Base-by-base conservation (phyloP, 2,113 vertebrate species). In the Anser cygnoides region DNA sequence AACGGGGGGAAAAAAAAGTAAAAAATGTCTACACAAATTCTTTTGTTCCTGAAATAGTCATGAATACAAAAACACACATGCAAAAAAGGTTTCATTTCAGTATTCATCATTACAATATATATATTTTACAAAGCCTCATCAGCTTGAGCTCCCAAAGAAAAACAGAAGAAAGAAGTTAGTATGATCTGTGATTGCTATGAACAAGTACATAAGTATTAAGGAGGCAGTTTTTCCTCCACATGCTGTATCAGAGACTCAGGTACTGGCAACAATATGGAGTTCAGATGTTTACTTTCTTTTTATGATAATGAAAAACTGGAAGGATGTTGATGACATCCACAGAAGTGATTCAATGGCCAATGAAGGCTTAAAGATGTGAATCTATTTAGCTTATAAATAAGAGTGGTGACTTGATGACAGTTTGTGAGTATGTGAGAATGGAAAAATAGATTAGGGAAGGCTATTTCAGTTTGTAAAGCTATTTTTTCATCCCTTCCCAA, bases 311-410 rank as follows among this genome's bases (percentile, higher is more conserved):
- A 91, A 91, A 95, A 89, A 72, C 10, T 39, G 17, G 43, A 84
- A 78, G 29, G 26, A 89, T 57, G 52, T 29, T 83, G 72, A 74
- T 62, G 37, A 72, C 33, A 82, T 25, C 25, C 41, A 78, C 41
- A 89, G 77, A 84, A 96, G 74, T 49, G 7, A 87, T 61, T 93
- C 55, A 92, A 57, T 29, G 15, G 33, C 46, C 75, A 94, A 89
- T 37, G 57, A 94, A 81, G 57, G 61, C 61, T 62, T 71, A 43
- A 87, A 92, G 37, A 72, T n/a, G 19, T 44, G 13, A 74, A 93
- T 72, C 26, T 65, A 26, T 49, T 72, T 92, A 7, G 33, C 77
- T 89, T 91, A 95, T 39, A 81, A 92, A 75, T 18, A 87, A 90
- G 43, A 81, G 55, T 50, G 10, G 39, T 72, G 57, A 81, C 21